Evolutionary conservation across 2,797 vertebrate species (phyloP).

Genomic region (Helicolenus hilgendorfi): DNA sequence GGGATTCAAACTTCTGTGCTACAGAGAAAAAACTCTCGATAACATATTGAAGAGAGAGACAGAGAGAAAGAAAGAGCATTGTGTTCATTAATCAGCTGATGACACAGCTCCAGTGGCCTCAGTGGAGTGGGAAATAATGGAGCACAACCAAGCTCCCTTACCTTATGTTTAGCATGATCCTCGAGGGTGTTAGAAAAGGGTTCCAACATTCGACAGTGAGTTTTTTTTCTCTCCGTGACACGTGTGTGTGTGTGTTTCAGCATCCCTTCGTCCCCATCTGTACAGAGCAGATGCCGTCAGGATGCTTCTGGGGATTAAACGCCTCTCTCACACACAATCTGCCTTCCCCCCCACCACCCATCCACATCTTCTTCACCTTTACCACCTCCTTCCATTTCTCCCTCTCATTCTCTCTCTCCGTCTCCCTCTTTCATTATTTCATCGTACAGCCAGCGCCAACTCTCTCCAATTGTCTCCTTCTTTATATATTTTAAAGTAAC

Average conservation of each 20-base stretch:
- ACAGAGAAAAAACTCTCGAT: background rate
- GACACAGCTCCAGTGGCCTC: constrained; percentile 63
- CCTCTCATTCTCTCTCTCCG: background rate
- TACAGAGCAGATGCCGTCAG: constrained; percentile 80
- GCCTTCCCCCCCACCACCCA: constrained; percentile 46
- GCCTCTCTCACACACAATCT: constrained; percentile 78
- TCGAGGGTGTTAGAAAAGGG: constrained; percentile 63
- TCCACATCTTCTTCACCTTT: constrained; percentile 72
- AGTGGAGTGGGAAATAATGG: constrained; percentile 61
- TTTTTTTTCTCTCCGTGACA: constrained; percentile 45
- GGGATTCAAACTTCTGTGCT: constrained; percentile 22
- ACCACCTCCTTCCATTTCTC: constrained; percentile 38
- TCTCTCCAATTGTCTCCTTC: constrained; percentile 1
- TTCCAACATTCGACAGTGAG: constrained; percentile 55
- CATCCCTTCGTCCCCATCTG: constrained; percentile 79
- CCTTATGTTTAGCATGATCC: constrained; percentile 76
- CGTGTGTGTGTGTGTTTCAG: constrained; percentile 22
- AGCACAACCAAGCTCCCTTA: constrained; percentile 67
- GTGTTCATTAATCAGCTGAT: constrained; percentile 75
- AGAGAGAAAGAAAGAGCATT: constrained; percentile 37
- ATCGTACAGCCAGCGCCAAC: background rate
- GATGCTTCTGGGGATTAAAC: constrained; percentile 85
- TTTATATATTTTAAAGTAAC: constrained; percentile 7
- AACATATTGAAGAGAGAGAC: constrained; percentile 42
- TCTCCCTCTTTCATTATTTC: constrained; percentile 10